Conservation (phyloP, 2,113 vertebrate species). For the Myrmophylax atrothorax region DNA sequence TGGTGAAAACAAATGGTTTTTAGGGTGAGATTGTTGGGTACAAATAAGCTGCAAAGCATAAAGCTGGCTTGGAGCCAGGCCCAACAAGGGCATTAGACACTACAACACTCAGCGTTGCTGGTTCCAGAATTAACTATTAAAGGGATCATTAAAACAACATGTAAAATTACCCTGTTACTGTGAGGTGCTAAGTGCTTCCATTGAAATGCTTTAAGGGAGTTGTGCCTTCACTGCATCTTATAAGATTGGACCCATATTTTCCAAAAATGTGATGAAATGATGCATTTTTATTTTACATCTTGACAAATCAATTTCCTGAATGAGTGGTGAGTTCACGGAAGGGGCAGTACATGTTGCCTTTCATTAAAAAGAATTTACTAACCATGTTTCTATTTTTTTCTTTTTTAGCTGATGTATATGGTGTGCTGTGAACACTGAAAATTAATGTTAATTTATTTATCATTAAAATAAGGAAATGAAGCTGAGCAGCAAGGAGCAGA, state of each 20-base stretch:
- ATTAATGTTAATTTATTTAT: slow-evolving; percentile 53
- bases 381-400: not conserved
- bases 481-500: not conserved
- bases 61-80: slow-evolving; percentile 25
- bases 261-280: slow-evolving; percentile 48
- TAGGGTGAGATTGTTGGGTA: not conserved
- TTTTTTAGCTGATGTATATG: not conserved
- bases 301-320: slow-evolving; percentile 61
- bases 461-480: slow-evolving; percentile 51
- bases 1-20: slow-evolving; percentile 35
- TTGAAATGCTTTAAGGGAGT: slow-evolving; percentile 11
- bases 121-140: slow-evolving; percentile 42
- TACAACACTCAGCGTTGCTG: not conserved
- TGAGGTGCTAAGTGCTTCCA: slow-evolving; percentile 48
- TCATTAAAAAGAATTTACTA: not conserved
- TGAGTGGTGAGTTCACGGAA: slow-evolving; percentile 32
- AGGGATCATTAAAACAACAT: slow-evolving; percentile 43
- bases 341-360: slow-evolving; percentile 20
- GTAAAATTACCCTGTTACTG: slow-evolving; percentile 46
- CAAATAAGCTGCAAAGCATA: slow-evolving; percentile 20
- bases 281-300: slow-evolving; percentile 41
- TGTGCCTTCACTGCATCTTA: slow-evolving; percentile 11
- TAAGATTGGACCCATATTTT: slow-evolving; percentile 32
- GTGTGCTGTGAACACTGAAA: not conserved
- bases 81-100: not conserved